Conservation (phyloP, 2,797 vertebrate genomes). For the Cheirogaleus major region DNA sequence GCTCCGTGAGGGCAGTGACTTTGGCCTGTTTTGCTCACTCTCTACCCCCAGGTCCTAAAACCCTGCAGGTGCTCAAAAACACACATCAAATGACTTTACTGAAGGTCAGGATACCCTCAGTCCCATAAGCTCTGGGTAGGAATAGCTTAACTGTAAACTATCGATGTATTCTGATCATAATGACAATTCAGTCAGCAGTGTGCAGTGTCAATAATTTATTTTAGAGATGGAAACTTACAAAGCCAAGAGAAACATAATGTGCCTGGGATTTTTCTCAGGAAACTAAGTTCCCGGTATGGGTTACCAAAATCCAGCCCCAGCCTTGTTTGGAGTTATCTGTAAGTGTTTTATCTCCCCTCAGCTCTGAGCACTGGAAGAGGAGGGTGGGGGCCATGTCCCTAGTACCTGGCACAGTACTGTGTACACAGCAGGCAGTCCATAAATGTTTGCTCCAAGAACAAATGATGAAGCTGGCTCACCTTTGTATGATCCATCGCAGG, state of each 20-base stretch:
- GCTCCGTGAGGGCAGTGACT: neutral
- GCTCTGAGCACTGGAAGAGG: neutral
- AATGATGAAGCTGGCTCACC: neutral
- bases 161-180: neutral
- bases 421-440: neutral
- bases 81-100: neutral
- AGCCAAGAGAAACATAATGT: slow-evolving; percentile 55
- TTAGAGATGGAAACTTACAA: slow-evolving; percentile 53
- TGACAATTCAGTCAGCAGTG: neutral
- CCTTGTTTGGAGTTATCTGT: neutral
- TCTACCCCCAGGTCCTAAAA: neutral
- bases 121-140: neutral
- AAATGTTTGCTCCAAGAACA: neutral
- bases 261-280: slow-evolving; percentile 60
- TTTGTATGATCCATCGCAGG: neutral
- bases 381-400: neutral
- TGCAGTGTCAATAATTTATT: neutral
- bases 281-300: neutral
- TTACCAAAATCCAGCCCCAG: neutral
- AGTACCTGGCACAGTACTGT: neutral
- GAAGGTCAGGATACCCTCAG: neutral
- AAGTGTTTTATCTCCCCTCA: neutral
- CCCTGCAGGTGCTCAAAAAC: neutral
- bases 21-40: neutral
- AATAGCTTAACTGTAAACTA: neutral